Evolutionary conservation across 2,797 vertebrate genomes (phyloP).

Genomic region (Spizella passerina): DNA sequence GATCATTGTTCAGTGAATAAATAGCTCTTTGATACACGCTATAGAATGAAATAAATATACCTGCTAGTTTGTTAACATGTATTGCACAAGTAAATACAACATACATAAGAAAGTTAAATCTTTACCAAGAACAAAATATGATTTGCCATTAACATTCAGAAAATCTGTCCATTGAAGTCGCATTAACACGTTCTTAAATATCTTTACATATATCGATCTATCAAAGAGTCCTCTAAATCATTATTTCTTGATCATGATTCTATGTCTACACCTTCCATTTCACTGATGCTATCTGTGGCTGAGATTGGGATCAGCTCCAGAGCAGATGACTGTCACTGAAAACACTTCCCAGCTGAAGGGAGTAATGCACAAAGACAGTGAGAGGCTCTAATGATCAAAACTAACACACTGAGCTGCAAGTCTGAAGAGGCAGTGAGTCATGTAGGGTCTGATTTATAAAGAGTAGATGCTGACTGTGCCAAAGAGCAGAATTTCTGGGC

Average conservation of each 20-base stretch:
- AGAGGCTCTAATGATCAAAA: constrained; percentile 16
- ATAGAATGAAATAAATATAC: neutral
- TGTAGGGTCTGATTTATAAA: neutral
- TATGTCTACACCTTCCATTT: neutral
- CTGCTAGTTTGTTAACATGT: neutral
- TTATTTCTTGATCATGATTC: neutral
- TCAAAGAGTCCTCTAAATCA: neutral
- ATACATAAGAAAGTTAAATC: neutral
- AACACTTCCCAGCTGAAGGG: neutral
- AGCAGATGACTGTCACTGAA: neutral
- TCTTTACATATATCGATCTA: neutral
- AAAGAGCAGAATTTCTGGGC: neutral
- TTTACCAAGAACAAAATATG: neutral
- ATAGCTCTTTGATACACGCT: neutral
- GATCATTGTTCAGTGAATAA: neutral
- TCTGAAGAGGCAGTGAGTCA: neutral
- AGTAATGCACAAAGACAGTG: neutral
- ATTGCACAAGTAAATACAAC: neutral
- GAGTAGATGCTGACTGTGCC: neutral
- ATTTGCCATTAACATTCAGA: neutral
- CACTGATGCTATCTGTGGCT: neutral
- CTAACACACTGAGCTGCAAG: neutral
- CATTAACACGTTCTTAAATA: neutral
- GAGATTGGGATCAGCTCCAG: neutral
- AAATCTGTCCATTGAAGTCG: neutral